A percentile compares a stretch with the other conserved stretches of the same genome.
Conservation (phyloP, 2,797 vertebrate species). For the Micromesistius poutassou region DNA sequence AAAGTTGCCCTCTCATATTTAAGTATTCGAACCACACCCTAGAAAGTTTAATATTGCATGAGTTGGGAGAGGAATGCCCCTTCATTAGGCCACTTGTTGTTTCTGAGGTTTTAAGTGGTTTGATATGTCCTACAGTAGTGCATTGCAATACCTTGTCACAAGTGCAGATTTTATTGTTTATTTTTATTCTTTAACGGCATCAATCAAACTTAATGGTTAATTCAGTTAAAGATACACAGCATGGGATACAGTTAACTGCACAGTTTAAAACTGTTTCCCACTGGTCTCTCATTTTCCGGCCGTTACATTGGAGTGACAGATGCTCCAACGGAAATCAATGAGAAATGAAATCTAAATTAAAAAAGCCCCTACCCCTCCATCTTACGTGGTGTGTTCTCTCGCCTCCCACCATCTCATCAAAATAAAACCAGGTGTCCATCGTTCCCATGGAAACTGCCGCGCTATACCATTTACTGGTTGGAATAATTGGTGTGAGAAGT, state of each 20-base stretch:
- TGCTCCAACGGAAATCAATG: background rate
- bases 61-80: background rate
- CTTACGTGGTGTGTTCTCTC: slow-evolving; percentile 12
- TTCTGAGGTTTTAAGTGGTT: background rate
- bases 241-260: background rate
- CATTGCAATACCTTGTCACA: no score
- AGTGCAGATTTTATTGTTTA: background rate
- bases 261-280: background rate
- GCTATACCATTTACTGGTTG: slow-evolving; percentile 29
- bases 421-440: slow-evolving; percentile 41
- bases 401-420: slow-evolving; percentile 25
- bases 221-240: background rate
- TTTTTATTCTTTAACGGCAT: background rate
- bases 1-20: background rate
- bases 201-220: background rate
- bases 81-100: background rate
- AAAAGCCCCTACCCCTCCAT: background rate
- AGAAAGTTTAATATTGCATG: background rate
- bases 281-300: background rate
- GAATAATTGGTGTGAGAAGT: slow-evolving; percentile 31
- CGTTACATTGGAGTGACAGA: background rate
- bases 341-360: background rate
- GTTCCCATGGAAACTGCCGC: slow-evolving; percentile 58
- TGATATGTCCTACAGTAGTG: background rate
- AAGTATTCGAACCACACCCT: background rate